A percentile compares a stretch with the other conserved stretches of the same genome.
These are phyloP conservation scores for Aurelia sp. DNA, from an alignment of 30 jellyfish, hydroid and myxozoan species.

Conservation along the genomic window DNA sequence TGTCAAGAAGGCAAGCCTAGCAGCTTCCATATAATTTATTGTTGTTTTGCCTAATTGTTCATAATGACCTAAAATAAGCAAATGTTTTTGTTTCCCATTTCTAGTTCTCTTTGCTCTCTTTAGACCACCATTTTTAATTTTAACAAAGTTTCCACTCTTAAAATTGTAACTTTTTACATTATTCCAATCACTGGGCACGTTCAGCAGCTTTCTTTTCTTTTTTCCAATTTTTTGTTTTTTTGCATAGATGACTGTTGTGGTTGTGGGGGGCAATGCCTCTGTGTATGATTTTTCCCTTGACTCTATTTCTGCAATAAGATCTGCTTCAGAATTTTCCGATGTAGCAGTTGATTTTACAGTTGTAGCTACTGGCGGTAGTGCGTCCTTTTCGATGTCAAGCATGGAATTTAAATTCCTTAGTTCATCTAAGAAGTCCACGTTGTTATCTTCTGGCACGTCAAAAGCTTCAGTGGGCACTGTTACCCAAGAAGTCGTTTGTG, in stretches of 20 bases:
- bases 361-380: not conserved
- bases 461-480: not conserved
- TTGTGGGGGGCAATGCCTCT: no score
- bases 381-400: not conserved
- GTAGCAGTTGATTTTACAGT: not conserved
- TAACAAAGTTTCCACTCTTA: slow-evolving; percentile 29
- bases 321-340: not conserved
- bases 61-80: slow-evolving; percentile 90
- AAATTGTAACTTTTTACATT: not conserved
- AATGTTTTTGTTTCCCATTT: slow-evolving; percentile 34
- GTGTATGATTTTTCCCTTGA: not conserved
- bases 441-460: not conserved
- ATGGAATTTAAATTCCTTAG: not conserved
- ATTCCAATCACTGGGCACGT: slow-evolving; percentile 25
- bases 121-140: slow-evolving; percentile 30
- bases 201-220: not conserved
- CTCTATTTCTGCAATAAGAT: not conserved
- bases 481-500: no score
- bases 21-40: slow-evolving; percentile 83
- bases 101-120: not conserved
- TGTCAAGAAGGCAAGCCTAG: slow-evolving; percentile 68
- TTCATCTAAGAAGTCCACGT: not conserved
- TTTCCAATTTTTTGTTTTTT: not conserved
- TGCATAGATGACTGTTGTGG: no score
- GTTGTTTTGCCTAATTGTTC: slow-evolving; percentile 98